phyloP scores from a whole-genome alignment of 2,888 invertebrate genomes.

The Lithosia quadra region DNA sequence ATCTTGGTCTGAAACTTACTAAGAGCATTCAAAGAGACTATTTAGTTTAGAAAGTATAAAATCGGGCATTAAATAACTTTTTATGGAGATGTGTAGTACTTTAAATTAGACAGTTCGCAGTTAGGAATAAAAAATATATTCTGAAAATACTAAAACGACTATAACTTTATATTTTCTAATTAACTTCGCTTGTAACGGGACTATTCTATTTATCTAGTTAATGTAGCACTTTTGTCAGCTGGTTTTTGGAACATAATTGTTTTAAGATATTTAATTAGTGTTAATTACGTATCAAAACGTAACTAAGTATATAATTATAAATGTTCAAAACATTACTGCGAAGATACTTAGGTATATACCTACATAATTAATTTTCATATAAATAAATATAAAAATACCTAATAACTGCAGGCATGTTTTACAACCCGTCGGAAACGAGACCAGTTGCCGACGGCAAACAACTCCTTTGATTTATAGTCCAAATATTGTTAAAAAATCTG shows the following conservation, averaged over 20 bases:
- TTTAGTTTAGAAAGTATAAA: background rate
- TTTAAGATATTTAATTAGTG: constrained; percentile 14
- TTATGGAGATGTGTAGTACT: background rate
- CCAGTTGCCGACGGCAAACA: background rate
- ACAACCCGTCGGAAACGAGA: background rate
- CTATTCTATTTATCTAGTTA: background rate
- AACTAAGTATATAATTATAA: constrained; percentile 13
- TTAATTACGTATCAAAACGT: constrained; percentile 13
- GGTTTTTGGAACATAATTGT: constrained; percentile 7
- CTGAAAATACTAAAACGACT: background rate
- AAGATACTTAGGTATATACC: background rate
- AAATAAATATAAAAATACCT: background rate
- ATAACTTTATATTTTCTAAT: background rate
- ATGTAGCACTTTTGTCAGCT: background rate
- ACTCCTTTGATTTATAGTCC: background rate
- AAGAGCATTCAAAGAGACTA: background rate
- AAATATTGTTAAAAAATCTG: background rate
- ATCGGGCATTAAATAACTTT: background rate
- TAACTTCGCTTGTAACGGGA: background rate
- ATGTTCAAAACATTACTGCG: background rate
- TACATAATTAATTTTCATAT: background rate
- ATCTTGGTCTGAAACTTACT: background rate
- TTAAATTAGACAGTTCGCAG: background rate
- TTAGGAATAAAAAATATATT: background rate
- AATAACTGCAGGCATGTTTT: too few species aligned